Evolutionary conservation across 2,888 invertebrate species (phyloP).

Genomic region (Troilus luridus): DNA sequence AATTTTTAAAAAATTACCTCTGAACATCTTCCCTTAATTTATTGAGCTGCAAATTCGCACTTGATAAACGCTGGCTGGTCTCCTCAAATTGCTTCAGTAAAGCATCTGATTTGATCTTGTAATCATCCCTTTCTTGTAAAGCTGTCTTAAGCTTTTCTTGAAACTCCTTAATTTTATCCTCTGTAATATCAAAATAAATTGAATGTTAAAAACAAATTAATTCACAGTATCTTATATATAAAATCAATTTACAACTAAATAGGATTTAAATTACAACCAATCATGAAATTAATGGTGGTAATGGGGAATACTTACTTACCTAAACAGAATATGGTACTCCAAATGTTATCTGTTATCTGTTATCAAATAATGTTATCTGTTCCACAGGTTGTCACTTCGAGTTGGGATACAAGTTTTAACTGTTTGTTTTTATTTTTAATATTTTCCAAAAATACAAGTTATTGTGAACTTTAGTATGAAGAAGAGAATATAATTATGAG

Average conservation of each 20-base stretch:
- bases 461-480: too few species aligned
- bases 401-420: too few species aligned
- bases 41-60: slow-evolving; percentile 76
- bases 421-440: too few species aligned
- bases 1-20: slow-evolving; percentile 68
- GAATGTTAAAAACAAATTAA: neutral
- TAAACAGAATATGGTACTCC: neutral
- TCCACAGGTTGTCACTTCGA: too few species aligned
- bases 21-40: slow-evolving; percentile 77
- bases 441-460: too few species aligned
- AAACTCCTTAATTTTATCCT: slow-evolving; percentile 62
- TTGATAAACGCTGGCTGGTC: slow-evolving; percentile 68
- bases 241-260: neutral
- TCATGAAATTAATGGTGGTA: neutral
- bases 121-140: slow-evolving; percentile 63
- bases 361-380: too few species aligned
- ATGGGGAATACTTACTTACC: neutral
- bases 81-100: slow-evolving; percentile 64
- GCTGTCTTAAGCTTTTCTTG: slow-evolving; percentile 62
- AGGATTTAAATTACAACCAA: neutral
- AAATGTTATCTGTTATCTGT: too few species aligned
- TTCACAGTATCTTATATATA: neutral
- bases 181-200: slow-evolving; percentile 56
- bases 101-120: slow-evolving; percentile 61
- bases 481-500: too few species aligned